Percentiles rank a stretch among this genome's conserved stretches.
Conservation (phyloP, 2,888 invertebrate genomes). For the Eueremaeus valkanovi region DNA sequence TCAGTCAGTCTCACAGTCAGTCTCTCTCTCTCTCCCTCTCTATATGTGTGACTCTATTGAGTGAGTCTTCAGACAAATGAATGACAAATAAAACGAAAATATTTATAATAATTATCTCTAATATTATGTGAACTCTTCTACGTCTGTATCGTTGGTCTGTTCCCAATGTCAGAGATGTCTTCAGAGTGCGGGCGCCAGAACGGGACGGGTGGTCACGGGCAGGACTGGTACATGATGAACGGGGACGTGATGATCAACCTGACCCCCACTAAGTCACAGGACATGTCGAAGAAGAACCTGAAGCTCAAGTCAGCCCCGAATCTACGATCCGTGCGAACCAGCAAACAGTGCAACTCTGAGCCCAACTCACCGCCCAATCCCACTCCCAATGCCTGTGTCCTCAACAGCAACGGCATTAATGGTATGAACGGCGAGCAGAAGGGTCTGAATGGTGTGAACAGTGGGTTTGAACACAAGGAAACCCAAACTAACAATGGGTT, state of each 20-base stretch:
- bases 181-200: background rate
- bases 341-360: slow-evolving; percentile 17
- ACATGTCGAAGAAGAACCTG: slow-evolving; percentile 60
- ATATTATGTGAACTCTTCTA: background rate
- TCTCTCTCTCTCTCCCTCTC: no score
- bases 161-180: background rate
- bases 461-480: background rate
- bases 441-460: background rate
- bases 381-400: background rate
- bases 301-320: slow-evolving; percentile 39
- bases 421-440: background rate
- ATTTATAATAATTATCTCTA: no score
- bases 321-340: background rate
- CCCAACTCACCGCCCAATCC: background rate
- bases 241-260: slow-evolving; percentile 92
- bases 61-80: background rate
- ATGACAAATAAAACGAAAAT: background rate
- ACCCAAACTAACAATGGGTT: slow-evolving; percentile 5
- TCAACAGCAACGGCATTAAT: background rate
- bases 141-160: no score
- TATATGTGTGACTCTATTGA: background rate
- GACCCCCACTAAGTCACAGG: slow-evolving; percentile 55
- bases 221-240: slow-evolving; percentile 79
- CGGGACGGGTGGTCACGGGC: no score
- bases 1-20: no score